A percentile compares a stretch with the other conserved stretches of the same genome.
phyloP scores from a whole-genome alignment of 2,888 invertebrate species.

The Synanthedon andrenaeformis region DNA sequence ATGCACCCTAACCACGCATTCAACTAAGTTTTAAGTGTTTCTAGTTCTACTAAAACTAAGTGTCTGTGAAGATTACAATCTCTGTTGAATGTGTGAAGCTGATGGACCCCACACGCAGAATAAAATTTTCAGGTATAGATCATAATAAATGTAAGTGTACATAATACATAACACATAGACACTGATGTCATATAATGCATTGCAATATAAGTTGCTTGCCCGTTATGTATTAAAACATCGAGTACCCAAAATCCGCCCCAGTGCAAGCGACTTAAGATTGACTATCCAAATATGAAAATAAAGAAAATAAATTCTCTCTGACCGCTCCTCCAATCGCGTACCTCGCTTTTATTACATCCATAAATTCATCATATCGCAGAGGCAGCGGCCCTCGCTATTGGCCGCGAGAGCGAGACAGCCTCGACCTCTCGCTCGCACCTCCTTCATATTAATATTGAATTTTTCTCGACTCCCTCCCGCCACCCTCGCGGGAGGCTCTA shows the following conservation, averaged over 20 bases:
- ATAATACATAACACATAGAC: background rate
- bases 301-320: conserved; percentile 69
- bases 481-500: conserved; percentile 68
- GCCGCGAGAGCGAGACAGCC: conserved; percentile 63
- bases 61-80: no score
- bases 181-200: conserved; percentile 1
- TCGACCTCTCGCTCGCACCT: conserved; percentile 72
- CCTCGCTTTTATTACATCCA: conserved; percentile 83
- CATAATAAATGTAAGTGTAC: background rate
- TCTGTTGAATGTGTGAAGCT: no score
- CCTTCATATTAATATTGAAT: conserved; percentile 86
- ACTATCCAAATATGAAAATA: conserved; percentile 69
- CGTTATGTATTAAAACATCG: conserved; percentile 17
- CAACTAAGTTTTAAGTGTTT: no score
- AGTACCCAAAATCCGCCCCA: conserved; percentile 5
- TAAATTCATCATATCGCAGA: conserved; percentile 82
- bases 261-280: conserved; percentile 48
- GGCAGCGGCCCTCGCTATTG: conserved; percentile 67
- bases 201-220: conserved; percentile 6
- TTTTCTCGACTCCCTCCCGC: conserved; percentile 74
- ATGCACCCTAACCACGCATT: no score
- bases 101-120: background rate
- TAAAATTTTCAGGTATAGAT: background rate
- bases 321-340: conserved; percentile 75
- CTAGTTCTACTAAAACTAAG: no score